Evolutionary conservation across 2,888 invertebrate genomes (phyloP), one percentile per base, ranked within the genome.

Genomic region (Willowsia nigromaculata): DNA sequence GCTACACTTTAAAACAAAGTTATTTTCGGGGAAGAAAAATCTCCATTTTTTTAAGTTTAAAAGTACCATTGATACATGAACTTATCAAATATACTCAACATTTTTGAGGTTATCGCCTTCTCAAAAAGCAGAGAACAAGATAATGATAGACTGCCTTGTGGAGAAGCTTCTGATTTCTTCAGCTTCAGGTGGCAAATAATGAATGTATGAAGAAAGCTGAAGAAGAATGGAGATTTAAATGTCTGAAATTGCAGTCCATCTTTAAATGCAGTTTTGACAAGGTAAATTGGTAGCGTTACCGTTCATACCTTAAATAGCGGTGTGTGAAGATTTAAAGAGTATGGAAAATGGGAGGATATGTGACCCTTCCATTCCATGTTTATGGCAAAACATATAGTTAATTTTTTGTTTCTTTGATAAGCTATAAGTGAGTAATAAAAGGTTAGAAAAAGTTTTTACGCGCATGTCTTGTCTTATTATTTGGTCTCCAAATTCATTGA

Each of bases 321-420:
- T 15, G 6, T 22, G 25, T 59, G 25, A 11, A 27, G 27, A 59
- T n/a, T n/a, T 25, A 59, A 22, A 33, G 9, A n/a, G 33, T 65
- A n/a, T 30, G 15, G 30, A n/a, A 65, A 65, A 65, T 33, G 65
- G 65, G 33, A n/a, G 33, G 65, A 33, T n/a, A 65, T 65, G 15
- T 15, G n/a, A 15, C n/a, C 65, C 33, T 65, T 33, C 65, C 65
- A 65, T 65, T 65, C 33, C 18, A 65, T 65, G 65, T 65, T 65
- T 65, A 27, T 65, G 59, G 9, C 25, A 40, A 43, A 43, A 4
- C 71, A 9, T 30, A 40, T 43, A 43, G 18, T 33, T 33, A 68
- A 7, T 3, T 68, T 68, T 40, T 33, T n/a, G n/a, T n/a, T 62
- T 15, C 37, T 68, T 33, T 33, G 37, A 37, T 68, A 68, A 43